Evolutionary conservation across 2,113 vertebrate genomes (phyloP), one percentile per base, ranked within the genome.

Genomic region (Epinephelus fuscoguttatus): DNA sequence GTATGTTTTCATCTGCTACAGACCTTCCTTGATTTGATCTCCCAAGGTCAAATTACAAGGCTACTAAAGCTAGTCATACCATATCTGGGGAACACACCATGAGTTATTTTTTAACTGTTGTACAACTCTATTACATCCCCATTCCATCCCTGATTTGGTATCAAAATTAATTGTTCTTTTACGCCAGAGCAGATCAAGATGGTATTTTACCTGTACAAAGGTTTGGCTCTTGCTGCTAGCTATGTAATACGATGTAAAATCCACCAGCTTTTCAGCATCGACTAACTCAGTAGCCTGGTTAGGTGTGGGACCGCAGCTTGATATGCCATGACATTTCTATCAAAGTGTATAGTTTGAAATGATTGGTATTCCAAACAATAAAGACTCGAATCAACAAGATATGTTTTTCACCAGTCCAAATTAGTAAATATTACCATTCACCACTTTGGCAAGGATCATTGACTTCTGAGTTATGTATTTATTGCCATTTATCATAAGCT

Each of bases 291-390:
- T 72, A 4, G 56, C 53, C 45, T 61, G 23, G 42, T 45, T 30
- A 74, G 23, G 18, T 62, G 71, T 33, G 33, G 69, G 33, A 42
- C 8, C 13, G 57, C 25, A 74, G 49, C 56, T 49, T 73, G 70
- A 74, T 73, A 60, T 0, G 70, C 70, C 56, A 73, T 73, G 9
- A 49, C 9, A 15, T n/a, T 73, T 73, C 55, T 49, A 70, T 70
- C 50, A 23, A 73, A 60, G 57, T 14, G 2, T 73, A 30, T 19
- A 25, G 55, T 59, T 61, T 61, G 57, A 49, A 61, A 50, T 33
- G 71, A 57, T 49, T 74, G 71, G 1, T 62, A 62, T 62, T 74
- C 57, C 11, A 62, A 74, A 74, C 71, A 62, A 74, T 62, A 74
- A 61, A 61, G 27, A 42, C 3, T 33, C 50, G 42, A 74, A 62